phyloP scores from a whole-genome alignment of 2,888 invertebrate genomes.

The Limnephilus marmoratus region DNA sequence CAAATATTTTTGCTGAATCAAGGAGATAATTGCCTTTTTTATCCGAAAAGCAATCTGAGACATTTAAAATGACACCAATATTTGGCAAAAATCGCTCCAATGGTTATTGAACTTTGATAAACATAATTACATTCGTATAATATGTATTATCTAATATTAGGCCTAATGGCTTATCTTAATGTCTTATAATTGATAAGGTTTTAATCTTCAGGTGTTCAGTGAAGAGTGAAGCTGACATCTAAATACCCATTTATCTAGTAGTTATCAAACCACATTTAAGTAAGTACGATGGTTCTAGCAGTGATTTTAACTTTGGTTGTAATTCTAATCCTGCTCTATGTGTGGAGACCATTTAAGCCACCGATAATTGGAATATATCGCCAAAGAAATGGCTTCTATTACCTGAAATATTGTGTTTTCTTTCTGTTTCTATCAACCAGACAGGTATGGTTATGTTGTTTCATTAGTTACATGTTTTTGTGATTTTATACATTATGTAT shows the following conservation, averaged over 20 bases:
- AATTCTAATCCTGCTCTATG: slow-evolving; percentile 14
- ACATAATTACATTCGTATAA: too few relatives aligned
- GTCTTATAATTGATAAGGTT: not conserved
- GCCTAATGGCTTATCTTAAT: not conserved
- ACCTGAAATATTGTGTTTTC: slow-evolving; percentile 72
- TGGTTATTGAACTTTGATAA: slow-evolving; percentile 31
- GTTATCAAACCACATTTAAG: not conserved
- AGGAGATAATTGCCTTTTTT: too few relatives aligned
- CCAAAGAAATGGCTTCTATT: slow-evolving; percentile 75
- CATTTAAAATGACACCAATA: too few relatives aligned
- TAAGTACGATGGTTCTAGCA: slow-evolving; percentile 13
- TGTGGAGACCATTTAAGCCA: slow-evolving; percentile 67
- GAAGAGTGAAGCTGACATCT: not conserved
- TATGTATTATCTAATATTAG: not conserved
- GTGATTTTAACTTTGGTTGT: slow-evolving; percentile 22
- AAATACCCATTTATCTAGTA: not conserved
- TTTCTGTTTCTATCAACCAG: slow-evolving; percentile 70
- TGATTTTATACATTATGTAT: not conserved
- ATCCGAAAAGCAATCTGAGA: too few relatives aligned
- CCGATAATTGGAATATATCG: slow-evolving; percentile 77
- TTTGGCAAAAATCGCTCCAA: too few relatives aligned
- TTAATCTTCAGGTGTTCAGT: slow-evolving; percentile 21
- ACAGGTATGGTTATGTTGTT: slow-evolving; percentile 72
- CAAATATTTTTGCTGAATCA: too few relatives aligned
- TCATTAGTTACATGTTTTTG: not conserved